Evolutionary conservation across 2,797 vertebrate genomes (phyloP), one percentile per base, ranked within the genome.

Genomic region (Falco naumanni): DNA sequence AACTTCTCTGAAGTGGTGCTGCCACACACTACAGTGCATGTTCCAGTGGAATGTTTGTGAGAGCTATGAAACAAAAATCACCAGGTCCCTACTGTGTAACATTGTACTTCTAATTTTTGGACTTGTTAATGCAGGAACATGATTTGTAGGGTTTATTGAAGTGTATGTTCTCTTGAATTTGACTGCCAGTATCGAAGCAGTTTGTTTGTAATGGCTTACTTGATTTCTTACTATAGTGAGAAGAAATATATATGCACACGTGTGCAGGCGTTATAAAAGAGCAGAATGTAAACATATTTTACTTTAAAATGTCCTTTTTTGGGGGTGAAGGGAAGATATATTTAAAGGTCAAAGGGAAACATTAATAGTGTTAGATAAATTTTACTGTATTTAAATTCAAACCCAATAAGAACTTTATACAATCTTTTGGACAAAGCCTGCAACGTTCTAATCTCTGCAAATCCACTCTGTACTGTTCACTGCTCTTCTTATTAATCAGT

Each of bases 371-470:
- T 90, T 74, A 97, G 90, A 93, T 92, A 95, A 70, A 85, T 94
- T 95, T 98, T 97, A 93, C 78, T 65, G 95, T 97, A 91, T 96
- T 98, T 97, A 97, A 96, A 98, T 98, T 97, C 97, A 97, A 96
- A 89, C 85, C 89, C 91, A 97, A 91, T 97, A 90, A 95, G 89
- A 97, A 98, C 95, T 97, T 97, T 70, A 87, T 95, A 82, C 91
- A 96, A 19, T 97, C 93, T 97, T 97, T 96, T 96, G 95, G 96
- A 97, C 94, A 97, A 97, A 97, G 96, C 95, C 95, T 90, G 94
- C 95, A 92, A 94, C 16, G 26, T 96, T 97, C 96, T 98, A 97
- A 98, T 98, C 97, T 98, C 95, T 97, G 95, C 91, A 98, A 97
- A 98, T 97, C 95, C 97, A 97, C 96, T 97, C 96, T 83, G 87